phyloP scores from a whole-genome alignment of 2,888 invertebrate species.

The Leptothorax acervorum region DNA sequence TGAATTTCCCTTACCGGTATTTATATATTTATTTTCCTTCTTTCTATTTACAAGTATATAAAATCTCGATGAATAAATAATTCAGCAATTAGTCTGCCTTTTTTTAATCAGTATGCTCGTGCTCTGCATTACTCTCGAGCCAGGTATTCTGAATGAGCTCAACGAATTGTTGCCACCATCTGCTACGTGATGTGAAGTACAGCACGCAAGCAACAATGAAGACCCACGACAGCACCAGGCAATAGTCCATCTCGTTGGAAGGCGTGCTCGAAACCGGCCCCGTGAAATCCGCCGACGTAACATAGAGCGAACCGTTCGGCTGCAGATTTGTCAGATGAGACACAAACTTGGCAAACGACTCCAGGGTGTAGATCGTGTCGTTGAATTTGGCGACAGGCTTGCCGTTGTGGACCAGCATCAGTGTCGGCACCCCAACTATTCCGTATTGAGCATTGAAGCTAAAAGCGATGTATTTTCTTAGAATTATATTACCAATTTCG shows the following conservation, averaged over 20 bases:
- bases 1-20: not conserved
- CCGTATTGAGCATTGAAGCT: slow-evolving; percentile 96
- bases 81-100: not conserved
- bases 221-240: slow-evolving; percentile 93
- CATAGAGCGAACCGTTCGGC: slow-evolving; percentile 88
- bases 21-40: not conserved
- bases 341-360: slow-evolving; percentile 92
- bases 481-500: not conserved
- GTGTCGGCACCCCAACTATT: slow-evolving; percentile 95
- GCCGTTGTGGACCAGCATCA: slow-evolving; percentile 96
- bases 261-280: slow-evolving; percentile 94
- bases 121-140: slow-evolving; percentile 95
- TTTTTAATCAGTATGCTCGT: slow-evolving; percentile 90
- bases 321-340: slow-evolving; percentile 91
- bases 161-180: slow-evolving; percentile 92
- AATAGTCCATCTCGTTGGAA: slow-evolving; percentile 92
- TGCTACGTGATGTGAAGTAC: slow-evolving; percentile 92
- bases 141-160: slow-evolving; percentile 95
- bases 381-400: slow-evolving; percentile 94
- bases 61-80: slow-evolving; percentile 15
- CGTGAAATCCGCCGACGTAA: slow-evolving; percentile 91
- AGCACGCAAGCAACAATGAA: slow-evolving; percentile 92
- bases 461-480: slow-evolving; percentile 54
- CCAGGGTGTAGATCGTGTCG: slow-evolving; percentile 92
- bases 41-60: slow-evolving; percentile 17